Conservation (phyloP, 2,797 vertebrate genomes). For the Cryptoblepharus egeriae region DNA sequence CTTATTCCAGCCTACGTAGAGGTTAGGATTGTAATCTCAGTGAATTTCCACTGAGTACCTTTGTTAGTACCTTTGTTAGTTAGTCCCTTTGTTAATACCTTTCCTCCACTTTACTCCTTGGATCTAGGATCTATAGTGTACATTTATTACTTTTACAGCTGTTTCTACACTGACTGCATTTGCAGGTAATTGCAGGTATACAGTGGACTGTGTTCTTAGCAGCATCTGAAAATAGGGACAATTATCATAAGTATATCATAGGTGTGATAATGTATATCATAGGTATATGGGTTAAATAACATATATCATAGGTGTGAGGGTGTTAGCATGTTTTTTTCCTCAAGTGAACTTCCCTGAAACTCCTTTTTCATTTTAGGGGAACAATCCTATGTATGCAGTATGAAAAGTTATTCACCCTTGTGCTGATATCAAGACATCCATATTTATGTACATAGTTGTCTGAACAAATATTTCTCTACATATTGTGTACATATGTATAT, state of each 20-base stretch:
- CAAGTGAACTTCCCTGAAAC: neutral
- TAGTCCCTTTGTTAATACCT: neutral
- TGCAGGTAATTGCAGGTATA: too few species aligned
- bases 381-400: neutral
- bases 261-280: too few species aligned
- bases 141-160: neutral
- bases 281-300: too few species aligned
- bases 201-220: too few species aligned
- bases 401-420: neutral
- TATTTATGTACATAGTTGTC: neutral
- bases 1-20: too few species aligned
- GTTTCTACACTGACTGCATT: slow-evolving; percentile 14
- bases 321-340: neutral
- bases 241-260: too few species aligned
- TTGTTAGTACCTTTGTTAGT: too few species aligned
- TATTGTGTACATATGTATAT: neutral
- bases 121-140: neutral
- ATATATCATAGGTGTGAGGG: too few species aligned
- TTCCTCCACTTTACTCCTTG: neutral
- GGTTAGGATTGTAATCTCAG: too few species aligned
- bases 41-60: neutral
- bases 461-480: neutral
- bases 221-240: too few species aligned
- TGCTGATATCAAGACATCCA: neutral
- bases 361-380: neutral